Evolutionary conservation across 1,140 invertebrate species (phyloP).

Genomic region (Marisa cornuarietis): DNA sequence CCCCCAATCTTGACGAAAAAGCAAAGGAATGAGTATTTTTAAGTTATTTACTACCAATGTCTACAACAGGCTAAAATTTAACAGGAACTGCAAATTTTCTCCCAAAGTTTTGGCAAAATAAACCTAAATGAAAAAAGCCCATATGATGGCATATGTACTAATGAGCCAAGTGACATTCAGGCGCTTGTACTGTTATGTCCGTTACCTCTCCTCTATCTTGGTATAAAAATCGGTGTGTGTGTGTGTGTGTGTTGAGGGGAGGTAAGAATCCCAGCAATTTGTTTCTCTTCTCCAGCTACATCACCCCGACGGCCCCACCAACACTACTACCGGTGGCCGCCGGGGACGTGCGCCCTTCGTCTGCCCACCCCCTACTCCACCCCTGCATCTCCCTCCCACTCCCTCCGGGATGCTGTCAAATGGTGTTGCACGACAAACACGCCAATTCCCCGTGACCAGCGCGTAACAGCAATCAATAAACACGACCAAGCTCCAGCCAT

Average conservation of each 20-base stretch:
- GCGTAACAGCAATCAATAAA: too few species aligned
- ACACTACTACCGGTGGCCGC: neutral
- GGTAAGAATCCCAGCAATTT: neutral
- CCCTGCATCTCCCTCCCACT: neutral
- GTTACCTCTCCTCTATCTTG: neutral
- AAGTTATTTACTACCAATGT: too few species aligned
- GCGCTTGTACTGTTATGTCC: too few species aligned
- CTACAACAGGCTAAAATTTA: too few species aligned
- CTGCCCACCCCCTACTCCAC: neutral
- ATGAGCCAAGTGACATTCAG: too few species aligned
- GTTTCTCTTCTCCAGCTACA: neutral
- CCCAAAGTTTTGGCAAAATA: too few species aligned
- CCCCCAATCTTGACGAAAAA: too few species aligned
- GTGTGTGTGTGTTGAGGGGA: neutral
- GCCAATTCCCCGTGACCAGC: too few species aligned
- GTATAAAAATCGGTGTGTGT: neutral
- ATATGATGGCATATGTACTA: neutral
- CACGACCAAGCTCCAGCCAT: constrained; percentile 1
- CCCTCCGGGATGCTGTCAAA: neutral
- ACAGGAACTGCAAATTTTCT: too few species aligned
- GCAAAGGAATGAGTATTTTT: too few species aligned
- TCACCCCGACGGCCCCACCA: too few species aligned
- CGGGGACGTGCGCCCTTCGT: neutral
- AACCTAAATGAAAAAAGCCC: too few species aligned
- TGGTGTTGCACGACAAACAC: neutral